A percentile compares a stretch with the other conserved stretches of the same genome.
Conservation (phyloP, 2,797 vertebrate genomes). For the Falco rusticolus region DNA sequence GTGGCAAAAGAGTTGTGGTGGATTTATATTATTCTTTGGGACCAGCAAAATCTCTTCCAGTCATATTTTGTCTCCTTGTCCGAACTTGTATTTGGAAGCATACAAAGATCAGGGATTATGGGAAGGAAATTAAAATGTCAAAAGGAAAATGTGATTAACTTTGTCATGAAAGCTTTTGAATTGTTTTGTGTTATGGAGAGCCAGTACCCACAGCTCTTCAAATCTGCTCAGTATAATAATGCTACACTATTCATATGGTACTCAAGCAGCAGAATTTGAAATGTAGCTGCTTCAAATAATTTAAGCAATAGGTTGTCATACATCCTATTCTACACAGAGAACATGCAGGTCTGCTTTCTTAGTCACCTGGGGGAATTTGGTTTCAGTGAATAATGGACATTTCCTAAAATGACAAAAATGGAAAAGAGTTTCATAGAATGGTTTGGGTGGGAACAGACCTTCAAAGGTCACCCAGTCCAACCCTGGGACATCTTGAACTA, state of each 20-base stretch:
- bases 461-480: neutral
- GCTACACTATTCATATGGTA: neutral
- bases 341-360: neutral
- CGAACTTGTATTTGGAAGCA: neutral
- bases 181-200: neutral
- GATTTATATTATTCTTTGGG: constrained; percentile 13
- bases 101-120: constrained; percentile 6
- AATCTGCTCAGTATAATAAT: neutral
- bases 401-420: neutral
- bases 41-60: neutral
- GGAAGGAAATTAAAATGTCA: constrained; percentile 37
- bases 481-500: neutral
- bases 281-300: neutral
- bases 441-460: neutral
- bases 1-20: neutral
- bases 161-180: constrained; percentile 9
- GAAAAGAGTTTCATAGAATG: neutral
- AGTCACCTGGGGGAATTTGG: neutral
- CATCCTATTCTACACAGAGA: neutral
- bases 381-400: neutral
- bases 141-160: constrained; percentile 9
- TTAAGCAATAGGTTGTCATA: neutral
- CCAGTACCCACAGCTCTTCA: neutral
- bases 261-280: neutral
- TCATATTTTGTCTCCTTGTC: constrained; percentile 7